Percentiles rank a stretch among this genome's conserved stretches.
Conservation (phyloP, 2,113 vertebrate genomes). For the Eonycteris spelaea region DNA sequence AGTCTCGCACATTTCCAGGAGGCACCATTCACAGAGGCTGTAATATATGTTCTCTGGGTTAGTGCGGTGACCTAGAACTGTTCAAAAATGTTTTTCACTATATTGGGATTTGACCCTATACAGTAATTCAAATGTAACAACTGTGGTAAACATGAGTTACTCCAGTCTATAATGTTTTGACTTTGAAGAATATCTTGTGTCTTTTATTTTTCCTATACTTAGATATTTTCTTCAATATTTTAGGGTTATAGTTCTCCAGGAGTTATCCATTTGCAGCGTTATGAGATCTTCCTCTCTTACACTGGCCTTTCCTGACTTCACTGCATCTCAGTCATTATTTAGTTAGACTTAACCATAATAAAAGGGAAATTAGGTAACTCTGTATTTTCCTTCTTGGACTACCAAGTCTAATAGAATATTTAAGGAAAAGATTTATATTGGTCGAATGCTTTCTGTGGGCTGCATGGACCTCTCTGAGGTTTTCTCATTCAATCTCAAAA, state of each 20-base stretch:
- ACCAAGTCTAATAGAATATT: background rate
- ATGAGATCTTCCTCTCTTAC: background rate
- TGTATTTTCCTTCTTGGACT: background rate
- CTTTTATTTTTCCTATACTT: background rate
- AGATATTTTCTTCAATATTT: background rate
- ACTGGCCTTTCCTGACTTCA: background rate
- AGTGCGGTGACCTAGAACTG: background rate
- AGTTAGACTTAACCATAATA: background rate
- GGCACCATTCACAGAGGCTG: background rate
- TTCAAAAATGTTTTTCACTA: background rate
- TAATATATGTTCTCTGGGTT: background rate
- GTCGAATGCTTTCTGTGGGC: background rate
- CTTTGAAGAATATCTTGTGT: constrained; percentile 11
- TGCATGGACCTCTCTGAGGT: background rate
- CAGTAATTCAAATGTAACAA: background rate
- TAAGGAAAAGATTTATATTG: background rate
- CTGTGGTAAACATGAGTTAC: fast-evolving
- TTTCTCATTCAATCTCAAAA: background rate
- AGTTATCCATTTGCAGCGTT: background rate
- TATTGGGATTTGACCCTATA: background rate
- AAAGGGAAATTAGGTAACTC: background rate
- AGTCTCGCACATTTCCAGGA: too few relatives aligned
- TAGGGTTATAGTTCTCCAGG: background rate
- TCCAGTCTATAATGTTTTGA: background rate
- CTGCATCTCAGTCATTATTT: background rate